Evolutionary conservation across 2,113 vertebrate species (phyloP), one percentile per base, ranked within the genome.

Genomic region (Dromas ardeola): DNA sequence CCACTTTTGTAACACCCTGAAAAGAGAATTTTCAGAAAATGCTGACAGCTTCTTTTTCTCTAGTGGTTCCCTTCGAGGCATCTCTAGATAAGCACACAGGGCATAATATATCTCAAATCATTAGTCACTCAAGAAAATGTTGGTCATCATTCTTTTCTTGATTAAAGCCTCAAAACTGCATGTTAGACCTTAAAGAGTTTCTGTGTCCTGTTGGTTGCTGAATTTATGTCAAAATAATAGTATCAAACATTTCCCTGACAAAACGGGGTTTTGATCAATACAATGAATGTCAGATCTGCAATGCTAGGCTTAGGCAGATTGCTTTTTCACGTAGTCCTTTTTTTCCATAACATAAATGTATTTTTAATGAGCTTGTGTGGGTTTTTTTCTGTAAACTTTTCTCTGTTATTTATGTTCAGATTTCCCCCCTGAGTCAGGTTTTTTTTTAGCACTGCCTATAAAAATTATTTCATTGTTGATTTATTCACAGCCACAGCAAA

Each of bases 401-500:
- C 53, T 83, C 40, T 90, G 62, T 94, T 96, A 88, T 95, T 96
- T 97, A 82, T 2, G 14, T 86, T 95, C 78, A 82, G 36, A 79
- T 94, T 96, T 97, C 78, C 58, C 73, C 40, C 70, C 43, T 9
- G 47, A 94, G 73, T 90, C 40, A 90, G 3, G 8, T 52, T 78
- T 84, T 84, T 90, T 88, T 95, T 92, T 88, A 92, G 38, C n/a
- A 84, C 38, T 91, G 87, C 79, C 52, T 92, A 83, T 88, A 93
- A 95, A 95, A 58, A 82, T 95, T 96, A 94, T 91, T 97, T 92
- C 34, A 16, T 95, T 95, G 79, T 81, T 97, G 95, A 95, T 97
- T 97, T 97, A 96, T 95, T 97, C 91, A 97, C 88, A 79, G 76
- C 56, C 72, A 74, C 32, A 93, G 88, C 95, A 96, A 94, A 93